Percentiles rank a stretch among this genome's conserved stretches.
phyloP scores from a whole-genome alignment of 2,888 invertebrate genomes.

The Empis stercorea region DNA sequence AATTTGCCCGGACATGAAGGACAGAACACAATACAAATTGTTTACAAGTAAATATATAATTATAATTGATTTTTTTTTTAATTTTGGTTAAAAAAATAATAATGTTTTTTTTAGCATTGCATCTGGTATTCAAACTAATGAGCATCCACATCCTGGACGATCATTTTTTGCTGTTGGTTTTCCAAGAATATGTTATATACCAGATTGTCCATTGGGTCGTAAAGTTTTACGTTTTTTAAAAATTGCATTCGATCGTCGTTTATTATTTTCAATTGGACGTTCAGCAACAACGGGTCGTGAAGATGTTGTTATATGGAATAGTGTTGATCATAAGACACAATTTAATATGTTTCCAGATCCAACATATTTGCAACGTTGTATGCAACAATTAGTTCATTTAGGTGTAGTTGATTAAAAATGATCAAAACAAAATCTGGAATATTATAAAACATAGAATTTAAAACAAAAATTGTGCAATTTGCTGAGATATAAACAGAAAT shows the following conservation, averaged over 20 bases:
- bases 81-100: too few species aligned
- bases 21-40: conserved; percentile 64
- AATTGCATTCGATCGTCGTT: conserved; percentile 69
- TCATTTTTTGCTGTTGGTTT: conserved; percentile 84
- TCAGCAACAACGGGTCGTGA: conserved; percentile 83
- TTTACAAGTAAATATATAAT: conserved; percentile 51
- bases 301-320: conserved; percentile 87
- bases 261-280: conserved; percentile 74
- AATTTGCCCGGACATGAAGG: conserved; percentile 53
- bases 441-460: neutral
- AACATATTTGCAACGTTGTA: conserved; percentile 51
- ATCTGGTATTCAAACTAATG: conserved; percentile 67
- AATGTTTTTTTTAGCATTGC: conserved; percentile 53
- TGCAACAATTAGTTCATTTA: conserved; percentile 37
- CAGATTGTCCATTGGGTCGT: conserved; percentile 69
- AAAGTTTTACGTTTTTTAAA: conserved; percentile 63
- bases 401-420: conserved; percentile 34
- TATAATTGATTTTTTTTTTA: neutral
- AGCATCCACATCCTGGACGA: conserved; percentile 69
- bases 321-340: conserved; percentile 76
- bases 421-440: neutral
- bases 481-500: conserved; percentile 6
- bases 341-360: conserved; percentile 65
- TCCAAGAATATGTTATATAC: conserved; percentile 69
- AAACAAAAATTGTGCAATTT: conserved; percentile 2